Conservation (phyloP, 2,113 vertebrate species). For the Tautogolabrus adspersus region DNA sequence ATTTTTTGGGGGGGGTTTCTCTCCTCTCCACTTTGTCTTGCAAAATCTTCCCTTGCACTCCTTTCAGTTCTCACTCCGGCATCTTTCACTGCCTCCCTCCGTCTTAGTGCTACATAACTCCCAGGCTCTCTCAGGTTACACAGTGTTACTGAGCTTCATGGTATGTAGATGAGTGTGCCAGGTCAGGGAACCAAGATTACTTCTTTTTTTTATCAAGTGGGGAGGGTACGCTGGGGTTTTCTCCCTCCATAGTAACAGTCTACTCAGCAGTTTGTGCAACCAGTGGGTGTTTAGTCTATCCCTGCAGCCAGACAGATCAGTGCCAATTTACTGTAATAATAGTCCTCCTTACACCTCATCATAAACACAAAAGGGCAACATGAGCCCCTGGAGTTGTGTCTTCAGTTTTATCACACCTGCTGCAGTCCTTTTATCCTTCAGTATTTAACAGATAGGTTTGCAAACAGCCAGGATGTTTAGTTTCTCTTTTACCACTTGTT, state of each 20-base stretch:
- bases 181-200: constrained; percentile 29
- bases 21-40: constrained; percentile 19
- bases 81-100: constrained; percentile 29
- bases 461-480: background rate
- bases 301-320: constrained; percentile 41
- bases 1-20: background rate
- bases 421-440: background rate
- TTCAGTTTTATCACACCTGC: constrained; percentile 19
- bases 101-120: constrained; percentile 49
- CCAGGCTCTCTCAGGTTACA: constrained; percentile 69
- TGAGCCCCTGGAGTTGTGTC: constrained; percentile 24
- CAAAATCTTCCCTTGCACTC: constrained; percentile 23
- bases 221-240: background rate
- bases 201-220: constrained; percentile 42
- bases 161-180: constrained; percentile 64
- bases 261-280: constrained; percentile 42
- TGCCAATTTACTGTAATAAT: constrained; percentile 53
- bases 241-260: constrained; percentile 24
- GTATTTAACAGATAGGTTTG: background rate
- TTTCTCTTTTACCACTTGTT: constrained; percentile 14
- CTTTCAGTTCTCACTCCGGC: constrained; percentile 30
- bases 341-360: constrained; percentile 20
- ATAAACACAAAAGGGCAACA: constrained; percentile 25
- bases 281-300: constrained; percentile 31
- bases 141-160: constrained; percentile 61